Evolutionary conservation across 2,113 vertebrate genomes (phyloP).

Genomic region (Nyctereutes procyonoides): DNA sequence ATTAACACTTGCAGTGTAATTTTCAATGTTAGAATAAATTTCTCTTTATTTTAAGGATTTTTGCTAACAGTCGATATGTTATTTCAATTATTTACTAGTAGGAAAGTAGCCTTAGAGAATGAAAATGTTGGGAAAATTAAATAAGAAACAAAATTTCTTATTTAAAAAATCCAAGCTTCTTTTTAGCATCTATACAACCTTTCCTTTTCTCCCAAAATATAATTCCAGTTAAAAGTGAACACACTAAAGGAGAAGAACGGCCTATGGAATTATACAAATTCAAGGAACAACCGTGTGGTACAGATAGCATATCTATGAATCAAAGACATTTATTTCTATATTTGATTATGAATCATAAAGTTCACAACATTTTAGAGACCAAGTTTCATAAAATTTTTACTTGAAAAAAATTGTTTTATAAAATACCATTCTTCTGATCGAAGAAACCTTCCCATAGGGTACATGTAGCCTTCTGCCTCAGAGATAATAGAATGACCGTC

Average conservation of each 20-base stretch:
- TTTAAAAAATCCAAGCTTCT: not conserved
- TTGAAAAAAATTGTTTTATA: conserved; percentile 88
- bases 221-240: conserved; percentile 36
- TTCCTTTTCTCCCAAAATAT: not conserved
- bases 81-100: conserved; percentile 41
- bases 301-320: not conserved
- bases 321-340: conserved; percentile 63
- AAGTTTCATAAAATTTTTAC: conserved; percentile 86
- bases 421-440: conserved; percentile 87
- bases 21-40: conserved; percentile 65
- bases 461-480: conserved; percentile 71
- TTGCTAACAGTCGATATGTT: conserved; percentile 46
- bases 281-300: not conserved
- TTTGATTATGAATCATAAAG: conserved; percentile 75
- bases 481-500: conserved; percentile 79
- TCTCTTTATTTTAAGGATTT: conserved; percentile 57
- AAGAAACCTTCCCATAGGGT: conserved; percentile 83
- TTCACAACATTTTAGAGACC: conserved; percentile 70
- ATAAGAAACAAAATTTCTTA: conserved; percentile 3
- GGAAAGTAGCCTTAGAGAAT: conserved; percentile 43
- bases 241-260: conserved; percentile 63
- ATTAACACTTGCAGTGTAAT: conserved; percentile 83
- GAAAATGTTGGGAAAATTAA: conserved; percentile 18
- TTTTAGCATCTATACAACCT: conserved; percentile 5
- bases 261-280: conserved; percentile 49